Percentiles rank a stretch among this genome's conserved stretches.
These are phyloP conservation scores for Arvicola amphibius DNA, from an alignment of 2,797 vertebrate genomes.

Conservation along the genomic window DNA sequence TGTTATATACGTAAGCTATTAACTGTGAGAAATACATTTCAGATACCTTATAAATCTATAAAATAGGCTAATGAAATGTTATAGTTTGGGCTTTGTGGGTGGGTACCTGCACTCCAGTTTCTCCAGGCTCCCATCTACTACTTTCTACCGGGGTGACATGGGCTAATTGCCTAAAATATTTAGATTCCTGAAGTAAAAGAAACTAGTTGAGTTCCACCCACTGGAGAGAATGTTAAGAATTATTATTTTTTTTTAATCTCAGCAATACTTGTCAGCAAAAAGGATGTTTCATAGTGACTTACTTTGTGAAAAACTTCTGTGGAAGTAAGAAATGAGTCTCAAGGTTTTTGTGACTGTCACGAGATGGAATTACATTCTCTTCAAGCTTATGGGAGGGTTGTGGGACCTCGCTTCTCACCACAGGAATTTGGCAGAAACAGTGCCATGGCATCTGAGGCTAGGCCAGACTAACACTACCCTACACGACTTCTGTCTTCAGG, in stretches of 20 bases:
- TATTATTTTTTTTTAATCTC: slow-evolving; percentile 38
- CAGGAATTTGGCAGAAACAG: neutral
- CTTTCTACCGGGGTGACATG: neutral
- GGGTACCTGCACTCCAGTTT: neutral
- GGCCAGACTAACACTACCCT: neutral
- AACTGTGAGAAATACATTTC: neutral
- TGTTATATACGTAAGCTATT: neutral
- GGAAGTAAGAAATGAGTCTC: neutral
- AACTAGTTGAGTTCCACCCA: neutral
- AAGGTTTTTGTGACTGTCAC: slow-evolving; percentile 29
- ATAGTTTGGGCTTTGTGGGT: neutral
- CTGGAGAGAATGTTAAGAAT: slow-evolving; percentile 12
- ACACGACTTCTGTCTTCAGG: neutral
- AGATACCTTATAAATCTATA: neutral
- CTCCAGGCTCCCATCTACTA: neutral
- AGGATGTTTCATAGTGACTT: neutral
- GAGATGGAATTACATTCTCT: neutral
- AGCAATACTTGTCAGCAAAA: slow-evolving; percentile 30
- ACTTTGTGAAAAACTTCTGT: neutral
- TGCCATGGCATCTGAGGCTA: neutral
- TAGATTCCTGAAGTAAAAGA: slow-evolving; percentile 6
- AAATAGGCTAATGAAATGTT: neutral
- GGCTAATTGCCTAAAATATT: neutral
- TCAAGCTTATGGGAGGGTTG: neutral
- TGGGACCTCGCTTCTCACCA: neutral